These are phyloP conservation scores for Mionectes macconnelli DNA, from an alignment of 2,113 vertebrate genomes.

Conservation along the genomic window DNA sequence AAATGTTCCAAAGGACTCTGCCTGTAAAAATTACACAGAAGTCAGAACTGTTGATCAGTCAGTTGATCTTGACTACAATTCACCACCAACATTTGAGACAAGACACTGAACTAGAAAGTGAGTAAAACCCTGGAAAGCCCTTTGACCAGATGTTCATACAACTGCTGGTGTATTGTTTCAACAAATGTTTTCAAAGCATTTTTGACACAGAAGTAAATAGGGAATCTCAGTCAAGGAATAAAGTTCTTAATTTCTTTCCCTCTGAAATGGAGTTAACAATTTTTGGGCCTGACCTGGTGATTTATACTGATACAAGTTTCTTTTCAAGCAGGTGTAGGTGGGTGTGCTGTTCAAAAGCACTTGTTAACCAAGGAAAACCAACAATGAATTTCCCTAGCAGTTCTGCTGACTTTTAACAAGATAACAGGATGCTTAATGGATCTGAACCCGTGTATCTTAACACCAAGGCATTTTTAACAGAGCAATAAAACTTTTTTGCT, in stretches of 20 bases:
- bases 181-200: neutral
- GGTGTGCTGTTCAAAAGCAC: neutral
- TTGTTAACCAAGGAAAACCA: neutral
- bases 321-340: neutral
- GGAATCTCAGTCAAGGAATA: neutral
- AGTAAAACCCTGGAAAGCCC: neutral
- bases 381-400: neutral
- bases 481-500: neutral
- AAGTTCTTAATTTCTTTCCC: neutral
- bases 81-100: neutral
- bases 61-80: neutral
- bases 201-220: neutral
- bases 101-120: neutral
- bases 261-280: neutral
- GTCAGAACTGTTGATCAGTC: no score
- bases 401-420: neutral
- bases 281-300: neutral
- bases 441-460: neutral
- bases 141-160: neutral
- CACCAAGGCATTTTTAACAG: neutral
- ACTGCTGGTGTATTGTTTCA: neutral
- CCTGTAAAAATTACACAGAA: neutral
- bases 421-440: neutral
- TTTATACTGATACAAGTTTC: neutral
- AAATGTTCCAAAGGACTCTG: neutral